phyloP scores from a whole-genome alignment of 2,113 vertebrate species.

The Seriola rivoliana region DNA sequence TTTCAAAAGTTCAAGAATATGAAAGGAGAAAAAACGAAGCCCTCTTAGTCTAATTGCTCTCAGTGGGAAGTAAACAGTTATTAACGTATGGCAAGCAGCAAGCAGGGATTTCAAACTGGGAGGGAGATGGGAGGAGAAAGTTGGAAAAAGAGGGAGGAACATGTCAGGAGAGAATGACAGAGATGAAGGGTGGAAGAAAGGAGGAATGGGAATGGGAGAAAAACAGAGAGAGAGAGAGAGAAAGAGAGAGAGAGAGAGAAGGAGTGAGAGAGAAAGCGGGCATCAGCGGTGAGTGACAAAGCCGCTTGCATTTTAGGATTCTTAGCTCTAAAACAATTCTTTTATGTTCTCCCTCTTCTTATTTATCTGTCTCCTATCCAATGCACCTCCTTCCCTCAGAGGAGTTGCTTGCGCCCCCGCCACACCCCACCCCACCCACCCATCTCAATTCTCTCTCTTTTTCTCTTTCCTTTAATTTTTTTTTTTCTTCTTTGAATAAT shows the following conservation, averaged over 20 bases:
- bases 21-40: constrained; percentile 57
- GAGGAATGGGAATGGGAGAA: background rate
- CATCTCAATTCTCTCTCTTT: constrained; percentile 56
- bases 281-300: constrained; percentile 58
- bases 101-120: constrained; percentile 70
- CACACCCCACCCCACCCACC: background rate
- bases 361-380: constrained; percentile 71
- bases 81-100: constrained; percentile 76
- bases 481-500: constrained; percentile 84
- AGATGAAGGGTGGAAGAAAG: constrained; percentile 39
- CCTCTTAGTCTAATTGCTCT: constrained; percentile 78
- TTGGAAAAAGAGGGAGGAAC: constrained; percentile 36
- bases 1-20: constrained; percentile 65
- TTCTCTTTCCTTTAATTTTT: constrained; percentile 74
- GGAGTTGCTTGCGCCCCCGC: constrained; percentile 29
- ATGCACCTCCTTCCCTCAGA: constrained; percentile 54
- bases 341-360: constrained; percentile 62
- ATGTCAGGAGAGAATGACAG: constrained; percentile 51
- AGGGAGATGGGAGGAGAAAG: constrained; percentile 56
- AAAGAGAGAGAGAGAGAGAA: background rate
- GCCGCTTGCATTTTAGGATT: constrained; percentile 64
- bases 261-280: constrained; percentile 25
- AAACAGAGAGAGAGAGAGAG: background rate
- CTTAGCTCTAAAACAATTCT: constrained; percentile 67
- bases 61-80: constrained; percentile 83